phyloP scores from a whole-genome alignment of 2,888 invertebrate genomes.

The Tetranychus piercei region DNA sequence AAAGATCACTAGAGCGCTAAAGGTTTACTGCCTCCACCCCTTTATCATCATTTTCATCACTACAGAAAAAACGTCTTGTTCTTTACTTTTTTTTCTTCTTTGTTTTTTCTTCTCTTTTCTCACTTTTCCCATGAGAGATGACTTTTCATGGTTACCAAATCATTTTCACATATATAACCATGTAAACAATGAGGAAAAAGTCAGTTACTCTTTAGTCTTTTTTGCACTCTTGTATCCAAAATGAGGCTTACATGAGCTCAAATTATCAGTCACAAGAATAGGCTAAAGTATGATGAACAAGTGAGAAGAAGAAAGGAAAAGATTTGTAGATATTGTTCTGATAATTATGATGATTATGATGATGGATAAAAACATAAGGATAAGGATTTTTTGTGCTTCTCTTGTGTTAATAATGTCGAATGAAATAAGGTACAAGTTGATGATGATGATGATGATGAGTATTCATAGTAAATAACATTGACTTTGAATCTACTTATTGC shows the following conservation, averaged over 20 bases:
- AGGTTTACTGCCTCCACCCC: background rate
- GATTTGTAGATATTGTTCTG: background rate
- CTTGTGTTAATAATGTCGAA: background rate
- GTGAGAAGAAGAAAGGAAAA: background rate
- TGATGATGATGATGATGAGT: background rate
- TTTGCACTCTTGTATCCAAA: too few relatives aligned
- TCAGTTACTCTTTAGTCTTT: too few relatives aligned
- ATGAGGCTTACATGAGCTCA: background rate
- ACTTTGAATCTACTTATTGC: background rate
- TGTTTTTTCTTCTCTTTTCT: background rate
- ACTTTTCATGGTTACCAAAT: background rate
- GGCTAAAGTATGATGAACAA: background rate
- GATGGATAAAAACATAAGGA: background rate
- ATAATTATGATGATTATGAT: background rate
- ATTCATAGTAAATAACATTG: background rate
- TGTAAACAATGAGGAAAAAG: background rate
- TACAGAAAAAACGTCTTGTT: background rate
- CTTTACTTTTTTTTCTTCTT: background rate
- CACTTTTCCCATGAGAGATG: background rate
- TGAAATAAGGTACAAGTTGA: background rate
- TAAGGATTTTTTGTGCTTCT: too few relatives aligned
- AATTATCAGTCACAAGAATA: background rate
- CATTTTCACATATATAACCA: constrained; percentile 1
- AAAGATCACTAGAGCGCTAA: background rate
- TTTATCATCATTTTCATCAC: background rate